These are phyloP conservation scores for Nymphalis urticae DNA, from an alignment of 2,888 invertebrate genomes.

Conservation along the genomic window DNA sequence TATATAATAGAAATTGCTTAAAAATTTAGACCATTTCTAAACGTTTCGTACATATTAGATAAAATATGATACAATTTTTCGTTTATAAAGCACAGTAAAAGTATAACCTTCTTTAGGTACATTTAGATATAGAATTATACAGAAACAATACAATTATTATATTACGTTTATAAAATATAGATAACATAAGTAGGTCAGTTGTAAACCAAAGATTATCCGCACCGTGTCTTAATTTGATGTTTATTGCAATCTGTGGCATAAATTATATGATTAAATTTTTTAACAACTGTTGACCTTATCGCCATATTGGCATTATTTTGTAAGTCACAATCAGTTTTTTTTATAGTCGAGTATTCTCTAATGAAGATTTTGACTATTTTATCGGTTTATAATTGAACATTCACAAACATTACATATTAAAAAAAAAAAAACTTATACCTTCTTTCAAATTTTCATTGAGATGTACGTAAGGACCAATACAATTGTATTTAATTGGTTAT, in stretches of 20 bases:
- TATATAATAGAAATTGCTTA: neutral
- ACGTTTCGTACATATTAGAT: neutral
- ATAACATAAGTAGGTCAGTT: slow-evolving; percentile 24
- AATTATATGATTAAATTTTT: neutral
- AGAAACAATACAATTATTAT: too few species aligned
- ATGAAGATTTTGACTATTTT: too few species aligned
- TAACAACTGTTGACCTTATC: neutral
- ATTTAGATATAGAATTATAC: neutral
- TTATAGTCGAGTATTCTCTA: too few species aligned
- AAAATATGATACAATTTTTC: too few species aligned
- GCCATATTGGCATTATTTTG: too few species aligned
- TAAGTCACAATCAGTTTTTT: too few species aligned
- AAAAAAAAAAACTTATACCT: neutral
- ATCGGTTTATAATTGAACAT: too few species aligned
- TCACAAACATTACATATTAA: too few species aligned
- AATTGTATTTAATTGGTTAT: neutral
- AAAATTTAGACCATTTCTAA: neutral
- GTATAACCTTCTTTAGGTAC: neutral
- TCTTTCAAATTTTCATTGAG: neutral
- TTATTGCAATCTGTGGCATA: neutral
- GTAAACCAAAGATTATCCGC: slow-evolving; percentile 21
- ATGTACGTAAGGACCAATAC: neutral
- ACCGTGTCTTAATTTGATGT: slow-evolving; percentile 12
- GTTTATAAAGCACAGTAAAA: neutral
- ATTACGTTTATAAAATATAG: neutral